A percentile compares a stretch with the other conserved stretches of the same genome.
Evolutionary conservation across 23 tunicate species (phyloP).

Genomic region (Oikopleura dioica): DNA sequence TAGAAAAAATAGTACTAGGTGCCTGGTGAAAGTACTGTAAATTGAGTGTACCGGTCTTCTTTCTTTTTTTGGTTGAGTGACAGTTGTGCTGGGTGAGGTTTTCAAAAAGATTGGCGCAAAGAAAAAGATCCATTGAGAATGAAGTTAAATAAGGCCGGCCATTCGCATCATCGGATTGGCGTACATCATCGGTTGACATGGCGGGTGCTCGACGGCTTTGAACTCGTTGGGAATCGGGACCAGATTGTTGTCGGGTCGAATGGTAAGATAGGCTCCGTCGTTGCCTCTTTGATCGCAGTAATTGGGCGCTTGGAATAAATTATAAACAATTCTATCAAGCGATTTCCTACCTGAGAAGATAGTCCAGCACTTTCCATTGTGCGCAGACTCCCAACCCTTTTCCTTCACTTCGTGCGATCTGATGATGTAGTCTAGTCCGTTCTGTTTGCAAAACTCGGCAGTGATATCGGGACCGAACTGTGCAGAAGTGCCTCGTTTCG

Average conservation of each 20-base stretch:
- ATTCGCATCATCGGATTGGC: constrained; percentile 73
- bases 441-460: constrained; percentile 34
- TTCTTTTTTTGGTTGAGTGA: too few relatives aligned
- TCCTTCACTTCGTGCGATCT: constrained; percentile 95
- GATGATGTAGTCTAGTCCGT: constrained; percentile 70
- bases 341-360: constrained; percentile 58
- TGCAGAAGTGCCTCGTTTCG: constrained; percentile 73
- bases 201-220: constrained; percentile 90
- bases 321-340: neutral
- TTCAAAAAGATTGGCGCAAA: too few relatives aligned
- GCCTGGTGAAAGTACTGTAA: too few relatives aligned
- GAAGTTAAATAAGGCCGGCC: neutral
- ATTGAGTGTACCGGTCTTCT: too few relatives aligned
- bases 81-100: too few relatives aligned
- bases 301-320: constrained; percentile 37
- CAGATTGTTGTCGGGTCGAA: constrained; percentile 16
- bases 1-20: too few relatives aligned
- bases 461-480: constrained; percentile 96
- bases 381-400: constrained; percentile 69
- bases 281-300: constrained; percentile 98
- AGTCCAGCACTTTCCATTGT: constrained; percentile 66
- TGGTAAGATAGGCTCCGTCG: constrained; percentile 84
- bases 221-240: constrained; percentile 36
- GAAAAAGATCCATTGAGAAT: too few relatives aligned
- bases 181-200: constrained; percentile 78